phyloP scores from a whole-genome alignment of 2,888 invertebrate species.

The Polydesmus complanatus region DNA sequence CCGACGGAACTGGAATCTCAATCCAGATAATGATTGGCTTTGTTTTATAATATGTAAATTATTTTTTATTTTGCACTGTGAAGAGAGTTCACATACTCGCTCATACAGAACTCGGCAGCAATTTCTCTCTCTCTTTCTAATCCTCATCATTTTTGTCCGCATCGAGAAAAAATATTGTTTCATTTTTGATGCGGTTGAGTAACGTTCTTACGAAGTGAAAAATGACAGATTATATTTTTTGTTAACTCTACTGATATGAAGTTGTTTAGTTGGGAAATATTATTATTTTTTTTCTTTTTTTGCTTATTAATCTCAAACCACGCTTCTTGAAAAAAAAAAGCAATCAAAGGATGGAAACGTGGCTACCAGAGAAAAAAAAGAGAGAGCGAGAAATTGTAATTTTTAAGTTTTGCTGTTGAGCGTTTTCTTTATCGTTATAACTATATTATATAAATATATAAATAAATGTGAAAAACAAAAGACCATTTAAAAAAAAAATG shows the following conservation, averaged over 20 bases:
- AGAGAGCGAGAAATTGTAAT: background rate
- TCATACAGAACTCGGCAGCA: background rate
- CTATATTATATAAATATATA: background rate
- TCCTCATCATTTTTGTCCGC: background rate
- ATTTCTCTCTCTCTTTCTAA: background rate
- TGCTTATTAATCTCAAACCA: background rate
- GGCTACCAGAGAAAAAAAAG: background rate
- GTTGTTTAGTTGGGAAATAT: no score
- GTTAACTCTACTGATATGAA: no score
- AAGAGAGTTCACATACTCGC: background rate
- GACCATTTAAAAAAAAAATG: background rate
- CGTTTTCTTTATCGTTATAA: background rate
- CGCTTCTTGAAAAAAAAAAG: no score
- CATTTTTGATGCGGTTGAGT: background rate
- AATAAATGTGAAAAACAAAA: background rate
- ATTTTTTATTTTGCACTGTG: background rate
- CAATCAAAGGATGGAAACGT: no score
- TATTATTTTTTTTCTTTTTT: background rate
- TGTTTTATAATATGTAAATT: background rate
- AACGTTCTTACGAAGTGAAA: no score
- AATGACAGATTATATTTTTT: background rate
- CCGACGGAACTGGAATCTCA: conserved; percentile 18
- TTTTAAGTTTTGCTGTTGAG: background rate
- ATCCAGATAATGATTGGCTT: conserved; percentile 18
- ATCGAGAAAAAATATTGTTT: background rate